These are phyloP conservation scores for Lasioglossum vierecki DNA, from an alignment of 2,888 invertebrate species.

Conservation along the genomic window DNA sequence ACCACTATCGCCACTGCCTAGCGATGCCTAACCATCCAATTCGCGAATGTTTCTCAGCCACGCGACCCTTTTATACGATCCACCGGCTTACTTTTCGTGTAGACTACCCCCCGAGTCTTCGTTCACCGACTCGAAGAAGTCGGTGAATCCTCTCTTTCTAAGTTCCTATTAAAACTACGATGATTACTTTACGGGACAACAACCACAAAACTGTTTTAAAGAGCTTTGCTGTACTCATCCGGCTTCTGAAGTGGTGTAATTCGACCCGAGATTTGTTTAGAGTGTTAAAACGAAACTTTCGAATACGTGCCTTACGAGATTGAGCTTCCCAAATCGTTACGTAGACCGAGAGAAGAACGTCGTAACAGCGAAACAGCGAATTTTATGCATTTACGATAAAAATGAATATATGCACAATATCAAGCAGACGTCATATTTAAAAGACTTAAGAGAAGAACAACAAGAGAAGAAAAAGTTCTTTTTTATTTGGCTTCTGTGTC, in stretches of 20 bases:
- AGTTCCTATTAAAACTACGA: conserved; percentile 54
- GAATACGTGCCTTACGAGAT: neutral
- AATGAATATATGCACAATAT: too few relatives aligned
- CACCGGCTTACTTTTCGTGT: conserved; percentile 49
- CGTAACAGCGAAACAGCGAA: too few relatives aligned
- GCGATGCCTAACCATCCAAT: conserved; percentile 79
- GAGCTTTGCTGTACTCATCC: conserved; percentile 24
- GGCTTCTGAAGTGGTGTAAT: conserved; percentile 7
- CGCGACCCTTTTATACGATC: conserved; percentile 79
- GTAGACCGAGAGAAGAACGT: neutral
- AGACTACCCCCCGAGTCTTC: conserved; percentile 32
- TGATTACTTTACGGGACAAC: conserved; percentile 41
- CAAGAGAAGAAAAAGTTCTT: too few relatives aligned
- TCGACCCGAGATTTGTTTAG: neutral
- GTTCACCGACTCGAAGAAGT: conserved; percentile 58
- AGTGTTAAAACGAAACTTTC: neutral
- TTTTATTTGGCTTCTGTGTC: too few relatives aligned
- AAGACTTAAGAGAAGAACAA: too few relatives aligned
- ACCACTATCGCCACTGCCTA: conserved; percentile 82
- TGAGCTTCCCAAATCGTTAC: neutral
- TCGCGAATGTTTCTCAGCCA: conserved; percentile 82
- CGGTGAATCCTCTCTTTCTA: conserved; percentile 52
- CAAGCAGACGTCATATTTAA: too few relatives aligned
- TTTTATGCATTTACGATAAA: too few relatives aligned
- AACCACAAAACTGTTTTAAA: conserved; percentile 57